Evolutionary conservation across 2,113 vertebrate species (phyloP).

Genomic region (Oplegnathus fasciatus): DNA sequence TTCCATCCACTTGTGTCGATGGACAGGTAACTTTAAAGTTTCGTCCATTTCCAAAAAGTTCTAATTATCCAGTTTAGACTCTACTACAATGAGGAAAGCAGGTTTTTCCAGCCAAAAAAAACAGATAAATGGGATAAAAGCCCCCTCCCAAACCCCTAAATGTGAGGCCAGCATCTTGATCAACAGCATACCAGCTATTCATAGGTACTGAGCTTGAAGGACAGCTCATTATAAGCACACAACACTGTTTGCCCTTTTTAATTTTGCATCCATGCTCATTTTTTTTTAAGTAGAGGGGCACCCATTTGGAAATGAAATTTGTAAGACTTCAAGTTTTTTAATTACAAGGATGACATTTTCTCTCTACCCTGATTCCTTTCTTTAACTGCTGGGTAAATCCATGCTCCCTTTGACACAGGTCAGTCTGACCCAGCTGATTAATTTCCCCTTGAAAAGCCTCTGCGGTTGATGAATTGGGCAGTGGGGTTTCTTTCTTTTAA

Average conservation of each 20-base stretch:
- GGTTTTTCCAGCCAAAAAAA: slow-evolving; percentile 12
- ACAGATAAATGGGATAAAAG: slow-evolving; percentile 9
- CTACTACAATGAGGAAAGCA: not conserved
- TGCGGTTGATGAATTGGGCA: slow-evolving; percentile 64
- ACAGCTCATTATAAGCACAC: slow-evolving; percentile 28
- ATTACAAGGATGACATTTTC: not conserved
- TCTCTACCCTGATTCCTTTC: not conserved
- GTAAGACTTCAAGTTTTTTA: not conserved
- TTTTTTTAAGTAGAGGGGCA: not conserved
- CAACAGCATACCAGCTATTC: slow-evolving; percentile 43
- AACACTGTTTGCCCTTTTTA: not conserved
- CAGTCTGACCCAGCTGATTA: slow-evolving; percentile 82
- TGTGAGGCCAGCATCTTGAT: slow-evolving; percentile 28
- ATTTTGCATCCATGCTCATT: not conserved
- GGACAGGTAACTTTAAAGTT: not conserved
- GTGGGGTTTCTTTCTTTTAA: slow-evolving; percentile 60
- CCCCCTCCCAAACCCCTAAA: not conserved
- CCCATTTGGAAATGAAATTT: not conserved
- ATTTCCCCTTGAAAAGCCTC: slow-evolving; percentile 75
- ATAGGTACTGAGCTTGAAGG: slow-evolving; percentile 35
- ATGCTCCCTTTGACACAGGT: slow-evolving; percentile 74
- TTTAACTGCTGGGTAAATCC: slow-evolving; percentile 58
- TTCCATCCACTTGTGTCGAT: not conserved
- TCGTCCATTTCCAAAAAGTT: not conserved
- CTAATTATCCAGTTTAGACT: not conserved